Conservation (phyloP, 2,113 vertebrate genomes). For the Pteronura brasiliensis region DNA sequence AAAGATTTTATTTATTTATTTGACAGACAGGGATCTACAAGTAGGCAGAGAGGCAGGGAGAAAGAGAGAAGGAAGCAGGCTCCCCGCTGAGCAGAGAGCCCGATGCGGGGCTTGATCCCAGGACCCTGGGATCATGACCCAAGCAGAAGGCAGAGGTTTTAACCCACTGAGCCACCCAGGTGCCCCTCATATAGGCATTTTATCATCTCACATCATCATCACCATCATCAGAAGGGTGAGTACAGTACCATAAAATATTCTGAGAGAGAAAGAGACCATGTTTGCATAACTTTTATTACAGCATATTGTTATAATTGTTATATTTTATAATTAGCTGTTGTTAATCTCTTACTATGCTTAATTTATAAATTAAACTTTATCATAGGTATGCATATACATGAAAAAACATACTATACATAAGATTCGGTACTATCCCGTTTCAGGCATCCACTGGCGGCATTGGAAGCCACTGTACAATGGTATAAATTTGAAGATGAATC, state of each 20-base stretch:
- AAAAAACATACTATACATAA: background rate
- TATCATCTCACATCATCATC: background rate
- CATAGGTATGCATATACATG: background rate
- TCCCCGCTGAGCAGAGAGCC: no score
- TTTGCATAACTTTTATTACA: background rate
- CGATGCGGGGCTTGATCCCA: no score
- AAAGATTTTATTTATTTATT: no score
- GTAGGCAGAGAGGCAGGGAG: no score
- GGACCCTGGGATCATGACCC: no score
- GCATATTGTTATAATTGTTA: background rate
- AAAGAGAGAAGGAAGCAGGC: no score
- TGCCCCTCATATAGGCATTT: background rate
- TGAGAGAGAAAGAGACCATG: background rate
- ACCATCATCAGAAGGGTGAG: background rate
- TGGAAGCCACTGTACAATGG: background rate
- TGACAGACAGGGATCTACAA: no score
- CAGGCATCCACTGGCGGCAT: background rate
- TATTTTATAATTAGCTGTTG: background rate
- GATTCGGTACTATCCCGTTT: background rate
- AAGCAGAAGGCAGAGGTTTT: no score
- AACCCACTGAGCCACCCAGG: no score
- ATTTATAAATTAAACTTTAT: background rate
- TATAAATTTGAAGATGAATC: background rate
- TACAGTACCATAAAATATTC: background rate
- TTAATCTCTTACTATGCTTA: background rate